Evolutionary conservation across 1,140 invertebrate species (phyloP), one percentile per base, ranked within the genome.

Genomic region (Lasioglossum albipes): DNA sequence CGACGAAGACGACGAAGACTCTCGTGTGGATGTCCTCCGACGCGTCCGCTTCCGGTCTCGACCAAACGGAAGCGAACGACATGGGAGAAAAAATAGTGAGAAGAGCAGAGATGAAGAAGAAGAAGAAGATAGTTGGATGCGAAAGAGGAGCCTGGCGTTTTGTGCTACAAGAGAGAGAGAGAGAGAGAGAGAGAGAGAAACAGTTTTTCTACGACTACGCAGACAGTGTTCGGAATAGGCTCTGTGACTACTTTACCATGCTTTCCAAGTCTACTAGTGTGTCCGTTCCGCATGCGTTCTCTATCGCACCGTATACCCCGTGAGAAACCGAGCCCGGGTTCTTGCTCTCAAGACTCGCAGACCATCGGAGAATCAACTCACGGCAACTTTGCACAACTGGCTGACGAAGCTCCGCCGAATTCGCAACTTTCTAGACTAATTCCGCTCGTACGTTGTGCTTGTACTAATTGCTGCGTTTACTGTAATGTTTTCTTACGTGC

Each of bases 171-270:
- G 52, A 59, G 52, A 54, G 45, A 49, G 18, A 31, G 45, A 49
- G 18, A 31, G 16, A 54, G 52, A 49, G 45, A 49, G 45, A 49
- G 45, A 49, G 7, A 49, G 45, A 49, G 18, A 31, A n/a, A 76
- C 31, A 66, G 65, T 66, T n/a, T 54, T 52, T n/a, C 42, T 79
- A 72, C 31, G 69, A 52, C n/a, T 41, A 72, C 12, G 42, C 52
- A 20, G 16, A 69, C 36, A 27, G 59, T 72, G n/a, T 41, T 42
- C 31, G 49, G 62, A 72, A 65, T 72, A 20, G 69, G n/a, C 1
- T 41, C 36, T 66, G 36, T 5, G 20, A 59, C 49, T 85, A 81
- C 62, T 70, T 81, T 85, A 66, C 61, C 83, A 85, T 85, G 82
- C 84, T 45, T 18, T 36, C 57, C 67, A 52, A 77, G 22, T 45